A percentile compares a stretch with the other conserved stretches of the same genome.
Conservation (phyloP, 2,888 invertebrate species). For the Stenotaenia linearis region DNA sequence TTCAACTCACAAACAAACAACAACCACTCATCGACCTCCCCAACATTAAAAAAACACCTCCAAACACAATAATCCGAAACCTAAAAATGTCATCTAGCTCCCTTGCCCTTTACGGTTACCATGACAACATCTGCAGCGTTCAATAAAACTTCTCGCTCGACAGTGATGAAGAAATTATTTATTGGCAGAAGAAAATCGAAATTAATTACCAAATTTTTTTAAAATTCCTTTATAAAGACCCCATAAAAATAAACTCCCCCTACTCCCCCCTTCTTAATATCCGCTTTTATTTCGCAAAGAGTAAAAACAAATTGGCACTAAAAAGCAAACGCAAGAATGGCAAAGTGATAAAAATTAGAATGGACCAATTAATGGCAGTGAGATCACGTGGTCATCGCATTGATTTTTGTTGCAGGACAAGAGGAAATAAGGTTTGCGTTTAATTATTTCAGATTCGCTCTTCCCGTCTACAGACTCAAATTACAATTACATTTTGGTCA, state of each 20-base stretch:
- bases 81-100: background rate
- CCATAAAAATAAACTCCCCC: too few species aligned
- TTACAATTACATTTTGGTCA: background rate
- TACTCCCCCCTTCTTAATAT: too few species aligned
- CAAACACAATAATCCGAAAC: too few species aligned
- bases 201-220: too few species aligned
- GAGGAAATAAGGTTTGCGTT: background rate
- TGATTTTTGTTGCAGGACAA: background rate
- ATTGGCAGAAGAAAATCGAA: background rate
- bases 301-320: too few species aligned
- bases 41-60: too few species aligned
- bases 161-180: constrained; percentile 3
- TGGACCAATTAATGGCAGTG: background rate
- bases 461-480: background rate
- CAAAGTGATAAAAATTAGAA: background rate
- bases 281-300: too few species aligned
- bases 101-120: background rate
- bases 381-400: background rate
- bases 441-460: constrained; percentile 14
- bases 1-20: too few species aligned
- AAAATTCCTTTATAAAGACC: too few species aligned
- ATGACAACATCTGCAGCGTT: background rate
- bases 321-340: too few species aligned
- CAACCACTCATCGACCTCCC: too few species aligned
- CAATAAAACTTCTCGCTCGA: background rate